These are phyloP conservation scores for Oreortyx pictus DNA, from an alignment of 2,797 vertebrate species.

Conservation along the genomic window DNA sequence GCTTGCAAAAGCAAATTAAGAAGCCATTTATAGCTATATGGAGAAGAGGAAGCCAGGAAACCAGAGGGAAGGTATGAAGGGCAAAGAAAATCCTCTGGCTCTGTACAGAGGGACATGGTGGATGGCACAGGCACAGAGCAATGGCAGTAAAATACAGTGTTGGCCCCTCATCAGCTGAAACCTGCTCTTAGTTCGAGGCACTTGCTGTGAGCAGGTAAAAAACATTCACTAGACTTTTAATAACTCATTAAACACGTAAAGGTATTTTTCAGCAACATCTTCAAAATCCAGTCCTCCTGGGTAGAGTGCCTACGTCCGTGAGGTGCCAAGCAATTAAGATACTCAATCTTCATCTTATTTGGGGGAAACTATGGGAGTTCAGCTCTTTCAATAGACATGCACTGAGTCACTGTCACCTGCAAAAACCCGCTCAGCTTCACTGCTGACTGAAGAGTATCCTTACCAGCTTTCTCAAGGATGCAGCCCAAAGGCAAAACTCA, in stretches of 20 bases:
- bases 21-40: not conserved
- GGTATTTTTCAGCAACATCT: not conserved
- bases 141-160: not conserved
- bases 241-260: not conserved
- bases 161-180: not conserved
- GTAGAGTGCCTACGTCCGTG: rapidly evolving
- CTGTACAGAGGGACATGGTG: not conserved
- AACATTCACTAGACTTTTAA: not conserved
- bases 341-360: not conserved
- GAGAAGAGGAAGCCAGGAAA: not conserved
- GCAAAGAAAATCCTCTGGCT: not conserved
- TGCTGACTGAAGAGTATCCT: not conserved
- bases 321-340: not conserved
- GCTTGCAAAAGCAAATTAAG: constrained; percentile 17
- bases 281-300: not conserved
- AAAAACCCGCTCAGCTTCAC: not conserved
- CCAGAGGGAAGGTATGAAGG: not conserved
- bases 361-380: not conserved
- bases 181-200: not conserved
- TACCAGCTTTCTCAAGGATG: not conserved
- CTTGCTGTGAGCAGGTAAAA: not conserved
- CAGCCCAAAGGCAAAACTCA: not conserved
- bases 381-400: not conserved
- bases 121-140: not conserved
- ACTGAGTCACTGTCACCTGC: not conserved